These are phyloP conservation scores for Clarias magur DNA, from an alignment of 2,113 vertebrate genomes.

Conservation along the genomic window DNA sequence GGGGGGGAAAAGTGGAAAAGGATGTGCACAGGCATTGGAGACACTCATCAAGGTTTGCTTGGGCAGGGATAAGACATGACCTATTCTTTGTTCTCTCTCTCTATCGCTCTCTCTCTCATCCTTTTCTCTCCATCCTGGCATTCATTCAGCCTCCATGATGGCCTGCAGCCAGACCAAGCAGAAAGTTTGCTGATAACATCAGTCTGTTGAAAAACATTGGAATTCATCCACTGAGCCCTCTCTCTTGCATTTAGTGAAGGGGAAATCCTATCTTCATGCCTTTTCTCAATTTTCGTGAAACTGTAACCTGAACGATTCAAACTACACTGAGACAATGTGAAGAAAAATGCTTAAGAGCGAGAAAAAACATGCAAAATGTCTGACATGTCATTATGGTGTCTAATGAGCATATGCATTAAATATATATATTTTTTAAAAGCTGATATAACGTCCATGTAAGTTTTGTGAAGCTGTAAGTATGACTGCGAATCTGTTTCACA, in stretches of 20 bases:
- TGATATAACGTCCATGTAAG: neutral
- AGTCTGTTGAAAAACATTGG: constrained; percentile 24
- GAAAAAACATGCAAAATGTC: neutral
- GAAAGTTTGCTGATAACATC: constrained; percentile 33
- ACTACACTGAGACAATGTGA: neutral
- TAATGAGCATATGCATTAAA: neutral
- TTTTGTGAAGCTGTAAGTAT: neutral
- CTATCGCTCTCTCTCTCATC: neutral
- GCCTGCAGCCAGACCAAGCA: constrained; percentile 24
- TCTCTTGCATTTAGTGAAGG: constrained; percentile 15
- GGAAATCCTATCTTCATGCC: neutral
- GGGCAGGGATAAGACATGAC: neutral
- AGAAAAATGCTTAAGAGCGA: neutral
- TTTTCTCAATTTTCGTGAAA: neutral
- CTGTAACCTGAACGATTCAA: neutral
- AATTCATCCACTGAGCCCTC: constrained; percentile 1
- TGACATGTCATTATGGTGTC: neutral
- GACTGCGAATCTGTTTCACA: neutral
- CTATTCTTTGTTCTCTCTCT: neutral
- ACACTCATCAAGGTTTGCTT: neutral
- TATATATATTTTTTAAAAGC: neutral
- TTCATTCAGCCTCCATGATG: neutral
- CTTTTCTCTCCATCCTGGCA: neutral
- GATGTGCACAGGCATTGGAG: neutral
- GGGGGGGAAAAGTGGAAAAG: neutral